Evolutionary conservation across 2,888 invertebrate genomes (phyloP).

Genomic region (Netelia virgata): DNA sequence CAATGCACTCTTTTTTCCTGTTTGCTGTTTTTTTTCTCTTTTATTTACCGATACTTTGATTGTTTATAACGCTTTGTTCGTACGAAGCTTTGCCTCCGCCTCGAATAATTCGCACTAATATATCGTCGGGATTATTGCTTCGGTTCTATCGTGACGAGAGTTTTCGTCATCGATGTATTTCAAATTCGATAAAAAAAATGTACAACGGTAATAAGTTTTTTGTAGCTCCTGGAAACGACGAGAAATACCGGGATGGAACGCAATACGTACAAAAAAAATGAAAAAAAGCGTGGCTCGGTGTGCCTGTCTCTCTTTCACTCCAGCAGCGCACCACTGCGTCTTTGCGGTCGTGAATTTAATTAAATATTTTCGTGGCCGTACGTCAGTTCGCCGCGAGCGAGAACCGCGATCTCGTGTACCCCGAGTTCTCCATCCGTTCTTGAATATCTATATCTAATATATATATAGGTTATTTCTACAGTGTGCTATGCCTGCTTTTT

Average conservation of each 20-base stretch:
- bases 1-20: not conserved
- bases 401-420: constrained; percentile 31
- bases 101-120: not conserved
- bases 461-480: not conserved
- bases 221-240: constrained; percentile 36
- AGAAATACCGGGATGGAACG: constrained; percentile 27
- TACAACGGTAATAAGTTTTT: constrained; percentile 34
- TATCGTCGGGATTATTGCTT: not conserved
- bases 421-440: not conserved
- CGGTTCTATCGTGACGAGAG: not conserved
- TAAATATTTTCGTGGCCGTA: constrained; percentile 84
- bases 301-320: constrained; percentile 13
- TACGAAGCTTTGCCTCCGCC: constrained; percentile 5
- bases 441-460: constrained; percentile 11
- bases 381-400: constrained; percentile 74
- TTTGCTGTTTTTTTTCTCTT: not conserved
- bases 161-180: constrained; percentile 43
- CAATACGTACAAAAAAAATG: constrained; percentile 45
- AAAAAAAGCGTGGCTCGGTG: constrained; percentile 1
- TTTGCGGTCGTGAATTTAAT: constrained; percentile 84
- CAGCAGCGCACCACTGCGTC: constrained; percentile 60
- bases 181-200: not conserved
- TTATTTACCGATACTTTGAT: not conserved
- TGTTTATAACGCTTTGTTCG: constrained; percentile 21
- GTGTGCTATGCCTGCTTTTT: constrained; percentile 33